Evolutionary conservation across 2,888 invertebrate species (phyloP).

Genomic region (Eupithecia subfuscata): DNA sequence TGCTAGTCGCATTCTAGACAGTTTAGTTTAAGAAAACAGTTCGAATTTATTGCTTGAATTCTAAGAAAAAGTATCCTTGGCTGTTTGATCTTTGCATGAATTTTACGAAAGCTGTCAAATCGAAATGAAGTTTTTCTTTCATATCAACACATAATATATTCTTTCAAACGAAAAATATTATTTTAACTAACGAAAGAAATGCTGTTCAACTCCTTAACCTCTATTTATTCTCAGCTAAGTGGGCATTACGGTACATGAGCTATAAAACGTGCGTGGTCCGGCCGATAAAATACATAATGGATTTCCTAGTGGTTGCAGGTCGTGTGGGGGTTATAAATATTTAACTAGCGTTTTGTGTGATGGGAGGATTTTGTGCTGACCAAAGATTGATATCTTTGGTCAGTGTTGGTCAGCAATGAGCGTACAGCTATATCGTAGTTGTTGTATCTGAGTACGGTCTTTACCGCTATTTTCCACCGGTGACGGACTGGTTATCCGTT

Average conservation of each 20-base stretch:
- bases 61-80: too few relatives aligned
- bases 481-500: too few relatives aligned
- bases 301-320: constrained; percentile 27
- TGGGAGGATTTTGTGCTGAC: not conserved
- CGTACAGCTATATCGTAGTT: too few relatives aligned
- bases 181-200: not conserved
- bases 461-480: too few relatives aligned
- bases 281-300: constrained; percentile 36
- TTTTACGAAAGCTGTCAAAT: not conserved
- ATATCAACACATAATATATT: not conserved
- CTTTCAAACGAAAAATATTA: not conserved
- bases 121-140: not conserved
- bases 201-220: constrained; percentile 7
- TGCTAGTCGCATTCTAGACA: too few relatives aligned
- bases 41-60: not conserved
- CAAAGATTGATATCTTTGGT: not conserved
- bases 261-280: constrained; percentile 35
- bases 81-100: not conserved
- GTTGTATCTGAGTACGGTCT: too few relatives aligned
- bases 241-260: constrained; percentile 36
- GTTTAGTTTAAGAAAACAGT: too few relatives aligned
- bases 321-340: constrained; percentile 8
- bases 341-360: constrained; percentile 1
- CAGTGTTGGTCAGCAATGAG: too few relatives aligned
- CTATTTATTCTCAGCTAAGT: constrained; percentile 27